A percentile compares a stretch with the other conserved stretches of the same genome.
phyloP scores from a whole-genome alignment of 2,797 vertebrate genomes.

The Siniperca scherzeri region DNA sequence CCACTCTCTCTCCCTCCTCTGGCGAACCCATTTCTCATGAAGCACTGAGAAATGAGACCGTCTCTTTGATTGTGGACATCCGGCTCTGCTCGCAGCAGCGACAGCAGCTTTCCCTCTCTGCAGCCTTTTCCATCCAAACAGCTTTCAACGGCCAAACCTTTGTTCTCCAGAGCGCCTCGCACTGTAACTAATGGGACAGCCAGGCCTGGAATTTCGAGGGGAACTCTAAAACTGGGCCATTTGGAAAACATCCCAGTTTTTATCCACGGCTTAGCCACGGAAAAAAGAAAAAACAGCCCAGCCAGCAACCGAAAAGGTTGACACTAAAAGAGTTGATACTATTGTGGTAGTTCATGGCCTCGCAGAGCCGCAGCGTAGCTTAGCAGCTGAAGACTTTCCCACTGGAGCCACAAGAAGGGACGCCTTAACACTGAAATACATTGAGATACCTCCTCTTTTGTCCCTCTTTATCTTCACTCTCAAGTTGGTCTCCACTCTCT shows the following conservation, averaged over 20 bases:
- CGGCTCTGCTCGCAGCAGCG: constrained; percentile 40
- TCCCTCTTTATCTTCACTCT: constrained; percentile 52
- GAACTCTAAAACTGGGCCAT: constrained; percentile 65
- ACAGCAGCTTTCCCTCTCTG: constrained; percentile 38
- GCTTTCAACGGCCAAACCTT: constrained; percentile 66
- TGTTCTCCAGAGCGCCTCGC: constrained; percentile 47
- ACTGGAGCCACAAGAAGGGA: constrained; percentile 12
- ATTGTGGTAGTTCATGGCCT: constrained; percentile 61
- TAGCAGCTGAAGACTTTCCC: constrained; percentile 40
- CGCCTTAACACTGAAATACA: constrained; percentile 10
- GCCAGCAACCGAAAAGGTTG: constrained; percentile 61
- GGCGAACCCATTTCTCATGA: constrained; percentile 25
- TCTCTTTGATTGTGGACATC: constrained; percentile 61
- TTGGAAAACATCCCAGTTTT: constrained; percentile 73
- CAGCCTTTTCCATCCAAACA: constrained; percentile 55
- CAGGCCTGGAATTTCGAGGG: constrained; percentile 59
- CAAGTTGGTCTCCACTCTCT: constrained; percentile 41
- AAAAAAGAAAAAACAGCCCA: constrained; percentile 29
- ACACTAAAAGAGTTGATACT: constrained; percentile 52
- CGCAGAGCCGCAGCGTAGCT: constrained; percentile 32
- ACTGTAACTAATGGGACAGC: constrained; percentile 67
- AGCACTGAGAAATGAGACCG: constrained; percentile 46
- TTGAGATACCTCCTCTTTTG: constrained; percentile 35
- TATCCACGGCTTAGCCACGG: constrained; percentile 51
- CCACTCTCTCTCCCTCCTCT: background rate